Evolutionary conservation across 2,113 vertebrate genomes (phyloP).

Genomic region (Climacteris rufus): DNA sequence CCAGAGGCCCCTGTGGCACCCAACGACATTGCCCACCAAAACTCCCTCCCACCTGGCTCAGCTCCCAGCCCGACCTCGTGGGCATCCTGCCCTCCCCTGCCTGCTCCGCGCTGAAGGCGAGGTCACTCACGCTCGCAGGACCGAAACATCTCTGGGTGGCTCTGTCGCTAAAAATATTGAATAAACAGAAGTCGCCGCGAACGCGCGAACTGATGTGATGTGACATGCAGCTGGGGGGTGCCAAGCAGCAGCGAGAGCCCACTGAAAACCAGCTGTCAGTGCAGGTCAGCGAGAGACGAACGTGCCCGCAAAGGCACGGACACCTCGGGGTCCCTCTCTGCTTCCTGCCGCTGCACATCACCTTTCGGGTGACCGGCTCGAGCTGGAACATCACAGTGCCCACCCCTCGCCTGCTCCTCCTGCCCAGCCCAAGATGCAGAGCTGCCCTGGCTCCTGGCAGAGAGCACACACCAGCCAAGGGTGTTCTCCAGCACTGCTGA

Average conservation of each 20-base stretch:
- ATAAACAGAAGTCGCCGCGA: not conserved
- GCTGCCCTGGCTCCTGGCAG: not conserved
- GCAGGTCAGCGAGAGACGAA: not conserved
- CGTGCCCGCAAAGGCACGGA: not conserved
- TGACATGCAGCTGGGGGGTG: constrained; percentile 44
- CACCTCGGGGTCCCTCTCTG: not conserved
- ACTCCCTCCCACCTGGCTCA: not conserved
- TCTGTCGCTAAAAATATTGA: not conserved
- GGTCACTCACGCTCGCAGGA: not conserved
- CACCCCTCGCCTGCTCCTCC: not conserved
- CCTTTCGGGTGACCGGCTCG: fast-evolving
- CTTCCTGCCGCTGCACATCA: not conserved
- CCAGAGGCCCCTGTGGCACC: fast-evolving
- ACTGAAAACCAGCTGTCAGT: constrained; percentile 15
- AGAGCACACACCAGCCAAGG: not conserved
- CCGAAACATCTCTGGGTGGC: not conserved
- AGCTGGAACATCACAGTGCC: fast-evolving
- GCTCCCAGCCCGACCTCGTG: not conserved
- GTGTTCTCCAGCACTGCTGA: not conserved
- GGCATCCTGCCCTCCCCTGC: not conserved
- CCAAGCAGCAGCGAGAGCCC: not conserved
- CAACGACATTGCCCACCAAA: not conserved
- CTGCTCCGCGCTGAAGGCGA: not conserved
- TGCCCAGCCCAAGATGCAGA: not conserved
- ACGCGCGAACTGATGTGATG: not conserved